Conservation (phyloP, 2,113 vertebrate genomes). For the Nannospalax galili region DNA sequence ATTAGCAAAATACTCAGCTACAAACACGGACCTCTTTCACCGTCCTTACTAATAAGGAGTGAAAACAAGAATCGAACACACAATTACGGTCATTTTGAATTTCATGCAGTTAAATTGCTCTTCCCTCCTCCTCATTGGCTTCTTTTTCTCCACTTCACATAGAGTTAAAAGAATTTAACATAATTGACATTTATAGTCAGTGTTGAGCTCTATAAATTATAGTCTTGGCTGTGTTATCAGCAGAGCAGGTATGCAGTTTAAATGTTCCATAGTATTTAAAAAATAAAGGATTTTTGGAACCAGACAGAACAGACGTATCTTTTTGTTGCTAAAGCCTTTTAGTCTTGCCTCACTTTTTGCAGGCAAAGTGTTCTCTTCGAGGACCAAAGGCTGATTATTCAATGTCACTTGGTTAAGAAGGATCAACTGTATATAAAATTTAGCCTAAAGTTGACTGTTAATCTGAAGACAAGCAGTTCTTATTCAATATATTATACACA, state of each 20-base stretch:
- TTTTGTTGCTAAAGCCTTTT: neutral
- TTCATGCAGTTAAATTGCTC: neutral
- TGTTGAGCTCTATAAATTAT: neutral
- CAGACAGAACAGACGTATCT: neutral
- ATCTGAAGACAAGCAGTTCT: neutral
- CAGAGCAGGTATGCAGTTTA: neutral
- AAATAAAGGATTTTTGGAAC: neutral
- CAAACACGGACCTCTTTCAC: neutral
- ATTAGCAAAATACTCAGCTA: neutral
- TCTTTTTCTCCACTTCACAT: neutral
- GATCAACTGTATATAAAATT: neutral
- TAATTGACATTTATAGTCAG: constrained; percentile 6
- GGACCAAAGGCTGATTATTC: neutral
- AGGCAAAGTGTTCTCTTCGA: neutral
- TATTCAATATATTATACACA: neutral
- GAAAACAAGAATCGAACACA: neutral
- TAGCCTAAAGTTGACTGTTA: neutral
- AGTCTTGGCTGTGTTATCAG: neutral
- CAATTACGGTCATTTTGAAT: neutral
- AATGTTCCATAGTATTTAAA: neutral
- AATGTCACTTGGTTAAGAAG: neutral
- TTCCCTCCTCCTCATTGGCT: neutral
- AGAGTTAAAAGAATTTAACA: neutral
- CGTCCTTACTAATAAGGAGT: neutral
- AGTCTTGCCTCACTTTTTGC: neutral